Base-by-base conservation (phyloP, 2,113 vertebrate genomes). In the Hepsetus odoe region DNA sequence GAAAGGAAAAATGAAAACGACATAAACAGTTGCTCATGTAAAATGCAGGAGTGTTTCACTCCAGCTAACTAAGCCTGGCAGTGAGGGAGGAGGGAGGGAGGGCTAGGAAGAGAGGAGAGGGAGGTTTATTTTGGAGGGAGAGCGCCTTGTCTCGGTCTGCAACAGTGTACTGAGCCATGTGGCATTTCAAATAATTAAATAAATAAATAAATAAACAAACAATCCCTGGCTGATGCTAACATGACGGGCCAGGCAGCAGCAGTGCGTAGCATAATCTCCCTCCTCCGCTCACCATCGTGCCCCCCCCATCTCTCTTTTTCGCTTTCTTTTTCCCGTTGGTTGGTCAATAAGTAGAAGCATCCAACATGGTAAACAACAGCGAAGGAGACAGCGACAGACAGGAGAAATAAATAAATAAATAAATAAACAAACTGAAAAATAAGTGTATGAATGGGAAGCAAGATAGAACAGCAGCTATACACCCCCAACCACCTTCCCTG, bases 31-130 rank as follows among this genome's bases (percentile, higher is more conserved):
- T 61, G n/a, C 55, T 80, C 28, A 59, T 38, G 51, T 68, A 59
- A 42, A 35, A 33, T 10, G 51, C n/a, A 35, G 46, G 33, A 72
- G 53, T 40, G 38, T 35, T 59, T 51, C 14, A 62, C 67, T 62
- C 40, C 56, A 40, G 16, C n/a, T 84, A 79, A 86, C 80, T 80
- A 83, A 88, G 87, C 84, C 80, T 77, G 74, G 83, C 77, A 66
- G 61, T 59, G 24, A 24, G 40, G 28, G 18, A 5, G 5, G 26
- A 16, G 20, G 32, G 58, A 66, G 49, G 53, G 30, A 9, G 56
- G 16, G 38, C 26, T 44, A 44, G 42, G 42, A 67, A 8, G 32
- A 20, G 64, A 14, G 61, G 58, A 32, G 58, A 32, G 58, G 30
- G 58, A 30, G 30, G 58, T 28, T 32, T 28, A 32, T 32, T 61